Conservation (phyloP, 2,888 invertebrate genomes). For the Melinaea marsaeus region DNA sequence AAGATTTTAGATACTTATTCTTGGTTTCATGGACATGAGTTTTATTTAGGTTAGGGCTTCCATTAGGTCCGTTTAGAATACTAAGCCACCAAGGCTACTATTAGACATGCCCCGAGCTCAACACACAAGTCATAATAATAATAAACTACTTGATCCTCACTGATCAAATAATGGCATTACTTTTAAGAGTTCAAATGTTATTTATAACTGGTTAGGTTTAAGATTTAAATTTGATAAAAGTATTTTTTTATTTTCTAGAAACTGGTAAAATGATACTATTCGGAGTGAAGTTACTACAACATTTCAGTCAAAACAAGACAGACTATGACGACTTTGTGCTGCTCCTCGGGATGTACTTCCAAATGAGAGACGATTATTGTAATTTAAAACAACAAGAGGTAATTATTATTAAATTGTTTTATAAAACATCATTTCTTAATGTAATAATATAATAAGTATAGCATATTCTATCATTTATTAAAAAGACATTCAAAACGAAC, state of each 20-base stretch:
- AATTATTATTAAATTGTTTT: constrained; percentile 31
- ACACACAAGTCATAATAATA: no score
- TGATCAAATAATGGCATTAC: background rate
- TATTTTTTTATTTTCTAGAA: constrained; percentile 22
- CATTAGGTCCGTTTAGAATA: no score
- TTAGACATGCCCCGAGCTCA: no score
- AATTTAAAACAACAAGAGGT: constrained; percentile 89
- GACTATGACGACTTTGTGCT: constrained; percentile 86
- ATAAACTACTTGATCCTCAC: no score
- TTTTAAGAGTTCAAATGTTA: background rate
- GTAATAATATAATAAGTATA: no score
- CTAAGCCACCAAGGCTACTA: no score
- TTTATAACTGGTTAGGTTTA: background rate
- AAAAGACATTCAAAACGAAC: no score
- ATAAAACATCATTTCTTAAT: no score
- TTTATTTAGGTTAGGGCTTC: no score
- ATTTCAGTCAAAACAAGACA: constrained; percentile 75
- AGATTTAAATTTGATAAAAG: background rate
- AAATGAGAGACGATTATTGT: constrained; percentile 93
- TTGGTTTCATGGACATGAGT: no score
- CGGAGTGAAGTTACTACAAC: constrained; percentile 23
- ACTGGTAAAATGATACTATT: constrained; percentile 23
- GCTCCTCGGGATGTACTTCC: constrained; percentile 90
- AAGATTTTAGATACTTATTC: no score
- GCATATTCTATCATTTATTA: no score